Conservation (phyloP, 2,888 invertebrate species). For the Pachycephus smyrnensis region DNA sequence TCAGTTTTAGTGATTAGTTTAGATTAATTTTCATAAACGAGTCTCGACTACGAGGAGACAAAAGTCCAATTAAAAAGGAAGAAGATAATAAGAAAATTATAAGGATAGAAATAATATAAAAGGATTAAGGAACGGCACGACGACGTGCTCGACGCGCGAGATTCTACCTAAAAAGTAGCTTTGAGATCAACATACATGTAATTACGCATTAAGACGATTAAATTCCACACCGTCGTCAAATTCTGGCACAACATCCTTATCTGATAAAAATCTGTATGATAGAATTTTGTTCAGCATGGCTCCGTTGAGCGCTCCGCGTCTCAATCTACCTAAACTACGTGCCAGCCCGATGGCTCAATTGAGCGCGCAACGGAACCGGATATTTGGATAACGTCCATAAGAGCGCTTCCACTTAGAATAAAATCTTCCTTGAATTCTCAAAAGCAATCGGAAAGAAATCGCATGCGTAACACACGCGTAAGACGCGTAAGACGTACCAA, state of each 20-base stretch:
- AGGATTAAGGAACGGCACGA: neutral
- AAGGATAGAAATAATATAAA: slow-evolving; percentile 15
- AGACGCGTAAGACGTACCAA: too few relatives aligned
- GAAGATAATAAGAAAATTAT: slow-evolving; percentile 15
- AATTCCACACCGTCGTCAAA: too few relatives aligned
- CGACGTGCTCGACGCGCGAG: neutral
- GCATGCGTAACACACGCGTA: too few relatives aligned
- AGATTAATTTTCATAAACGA: slow-evolving; percentile 8
- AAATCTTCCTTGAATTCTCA: too few relatives aligned
- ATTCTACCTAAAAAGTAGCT: slow-evolving; percentile 1
- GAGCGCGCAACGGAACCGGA: too few relatives aligned
- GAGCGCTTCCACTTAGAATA: too few relatives aligned
- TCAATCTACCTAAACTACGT: too few relatives aligned
- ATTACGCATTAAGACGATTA: neutral
- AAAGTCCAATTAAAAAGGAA: neutral
- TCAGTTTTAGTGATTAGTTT: slow-evolving; percentile 5
- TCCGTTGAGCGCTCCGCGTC: too few relatives aligned
- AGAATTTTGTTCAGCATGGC: slow-evolving; percentile 8
- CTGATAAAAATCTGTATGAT: slow-evolving; percentile 22
- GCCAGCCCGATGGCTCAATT: too few relatives aligned
- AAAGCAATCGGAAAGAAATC: too few relatives aligned
- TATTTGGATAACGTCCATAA: too few relatives aligned
- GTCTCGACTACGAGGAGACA: slow-evolving; percentile 3
- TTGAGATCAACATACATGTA: slow-evolving; percentile 5
- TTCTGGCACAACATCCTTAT: slow-evolving; percentile 5